These are phyloP conservation scores for Cheirogaleus major DNA, from an alignment of 2,797 vertebrate species.

Conservation along the genomic window DNA sequence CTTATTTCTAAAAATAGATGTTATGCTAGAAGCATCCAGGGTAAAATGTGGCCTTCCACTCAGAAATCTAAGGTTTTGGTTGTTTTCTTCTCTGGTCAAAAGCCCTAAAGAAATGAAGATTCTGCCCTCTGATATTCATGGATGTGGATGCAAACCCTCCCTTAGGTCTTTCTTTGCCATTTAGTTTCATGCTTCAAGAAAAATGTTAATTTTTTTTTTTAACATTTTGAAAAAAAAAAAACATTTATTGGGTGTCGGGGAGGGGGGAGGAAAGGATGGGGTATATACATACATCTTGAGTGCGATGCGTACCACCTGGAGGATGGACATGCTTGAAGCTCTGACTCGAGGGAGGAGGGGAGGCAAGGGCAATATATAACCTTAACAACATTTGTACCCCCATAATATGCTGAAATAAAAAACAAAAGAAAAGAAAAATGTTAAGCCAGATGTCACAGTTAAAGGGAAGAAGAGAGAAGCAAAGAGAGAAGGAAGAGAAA, in stretches of 20 bases:
- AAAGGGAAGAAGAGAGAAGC: not conserved
- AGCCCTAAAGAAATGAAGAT: constrained; percentile 21
- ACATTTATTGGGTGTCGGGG: too few relatives aligned
- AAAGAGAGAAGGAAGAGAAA: too few relatives aligned
- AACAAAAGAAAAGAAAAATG: not conserved
- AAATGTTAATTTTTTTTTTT: not conserved
- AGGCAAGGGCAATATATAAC: too few relatives aligned
- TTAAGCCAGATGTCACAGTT: not conserved
- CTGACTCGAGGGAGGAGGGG: too few relatives aligned
- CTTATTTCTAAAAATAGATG: constrained; percentile 35
- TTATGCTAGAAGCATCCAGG: not conserved
- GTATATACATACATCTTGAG: too few relatives aligned
- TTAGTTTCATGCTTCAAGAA: constrained; percentile 4
- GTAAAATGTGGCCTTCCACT: not conserved
- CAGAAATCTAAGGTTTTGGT: not conserved
- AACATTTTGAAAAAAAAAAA: too few relatives aligned
- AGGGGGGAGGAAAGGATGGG: too few relatives aligned
- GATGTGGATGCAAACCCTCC: not conserved
- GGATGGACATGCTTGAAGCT: too few relatives aligned
- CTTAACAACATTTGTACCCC: too few relatives aligned
- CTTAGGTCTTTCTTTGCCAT: not conserved
- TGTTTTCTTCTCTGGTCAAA: constrained; percentile 40
- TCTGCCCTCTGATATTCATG: not conserved
- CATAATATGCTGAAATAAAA: too few relatives aligned
- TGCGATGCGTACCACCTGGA: too few relatives aligned